These are phyloP conservation scores for Pachyuromys duprasi DNA, from an alignment of 2,797 vertebrate genomes.

Conservation along the genomic window DNA sequence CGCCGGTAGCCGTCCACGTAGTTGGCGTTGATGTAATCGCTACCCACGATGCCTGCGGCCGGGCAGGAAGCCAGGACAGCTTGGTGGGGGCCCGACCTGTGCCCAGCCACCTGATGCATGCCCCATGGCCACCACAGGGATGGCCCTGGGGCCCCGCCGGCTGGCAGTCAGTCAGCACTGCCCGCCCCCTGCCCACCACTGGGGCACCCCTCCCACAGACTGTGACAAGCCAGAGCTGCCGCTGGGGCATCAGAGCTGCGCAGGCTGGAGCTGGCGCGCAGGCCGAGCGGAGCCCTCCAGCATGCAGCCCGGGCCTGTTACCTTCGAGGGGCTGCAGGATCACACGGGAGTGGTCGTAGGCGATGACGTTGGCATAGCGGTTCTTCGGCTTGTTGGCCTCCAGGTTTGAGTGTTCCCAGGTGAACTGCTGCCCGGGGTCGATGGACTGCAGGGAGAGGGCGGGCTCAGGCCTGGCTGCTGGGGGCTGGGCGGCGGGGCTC, in stretches of 20 bases:
- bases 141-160: accelerated
- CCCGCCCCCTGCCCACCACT: background rate
- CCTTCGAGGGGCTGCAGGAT: constrained; percentile 97
- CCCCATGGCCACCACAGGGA: accelerated
- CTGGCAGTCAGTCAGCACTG: too few relatives aligned
- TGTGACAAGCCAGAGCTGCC: background rate
- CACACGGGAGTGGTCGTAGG: constrained; percentile 98
- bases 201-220: background rate
- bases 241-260: too few relatives aligned
- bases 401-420: constrained; percentile 99
- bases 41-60: constrained; percentile 93
- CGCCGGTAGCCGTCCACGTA: constrained; percentile 98
- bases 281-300: background rate
- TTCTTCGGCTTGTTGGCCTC: constrained; percentile 99
- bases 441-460: constrained; percentile 91
- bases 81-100: background rate
- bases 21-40: constrained; percentile 98
- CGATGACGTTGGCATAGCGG: constrained; percentile 98
- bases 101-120: background rate
- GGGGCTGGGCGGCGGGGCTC: background rate
- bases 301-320: constrained; percentile 67
- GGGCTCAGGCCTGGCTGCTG: accelerated
- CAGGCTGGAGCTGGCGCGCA: background rate
- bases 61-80: background rate
- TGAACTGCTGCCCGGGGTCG: constrained; percentile 99